Base-by-base conservation (phyloP, 2,888 invertebrate genomes). In the Ormyrus rosae region DNA sequence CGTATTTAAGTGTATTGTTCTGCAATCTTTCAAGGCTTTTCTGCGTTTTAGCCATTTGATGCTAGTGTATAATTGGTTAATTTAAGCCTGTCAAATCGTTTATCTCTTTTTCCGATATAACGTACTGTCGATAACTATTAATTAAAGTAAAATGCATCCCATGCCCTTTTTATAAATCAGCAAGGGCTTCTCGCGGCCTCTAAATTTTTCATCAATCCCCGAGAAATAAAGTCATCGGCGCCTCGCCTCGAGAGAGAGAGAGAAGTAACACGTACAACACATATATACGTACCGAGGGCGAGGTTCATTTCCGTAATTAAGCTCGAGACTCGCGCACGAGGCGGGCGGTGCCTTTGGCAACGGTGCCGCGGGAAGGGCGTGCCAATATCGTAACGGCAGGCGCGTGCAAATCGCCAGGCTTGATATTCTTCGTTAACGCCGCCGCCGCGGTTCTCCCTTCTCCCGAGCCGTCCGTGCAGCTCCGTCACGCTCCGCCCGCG, bases 401-500 rank as follows among this genome's bases (percentile, higher is more conserved):
- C 10, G 56, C 58, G 56, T n/a, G 11, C 10, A 34, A 7, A 56
- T 56, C 58, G 53, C 46, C 34, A 2, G 34, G 34, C 34, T 34
- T 34, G 34, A 34, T 34, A 2, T 34, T 34, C 34, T 34, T 34
- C 34, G 45, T 56, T 69, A 70, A 53, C 58, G 13, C 13, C 13
- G 13, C 13, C 13, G 53, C 8, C 13, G n/a, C 11, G n/a, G n/a
- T 4, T 19, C 11, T 45, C 5, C 56, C 50, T 11, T 50, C 50
- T 46, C 34, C 34, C 34, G 34, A 48, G 13, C 7, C 34, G 11
- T 9, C 3, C 63, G 50, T 11, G 65, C 50, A 4, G 45, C 46
- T 11, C 48, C 72, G 61, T 73, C 68, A 69, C 68, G 78, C 68
- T 78, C 63, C 63, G 78, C 68, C 78, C 73, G 78, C 78, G 46